Base-by-base conservation (phyloP, 2,888 invertebrate genomes). In the Amitus sp. region DNA sequence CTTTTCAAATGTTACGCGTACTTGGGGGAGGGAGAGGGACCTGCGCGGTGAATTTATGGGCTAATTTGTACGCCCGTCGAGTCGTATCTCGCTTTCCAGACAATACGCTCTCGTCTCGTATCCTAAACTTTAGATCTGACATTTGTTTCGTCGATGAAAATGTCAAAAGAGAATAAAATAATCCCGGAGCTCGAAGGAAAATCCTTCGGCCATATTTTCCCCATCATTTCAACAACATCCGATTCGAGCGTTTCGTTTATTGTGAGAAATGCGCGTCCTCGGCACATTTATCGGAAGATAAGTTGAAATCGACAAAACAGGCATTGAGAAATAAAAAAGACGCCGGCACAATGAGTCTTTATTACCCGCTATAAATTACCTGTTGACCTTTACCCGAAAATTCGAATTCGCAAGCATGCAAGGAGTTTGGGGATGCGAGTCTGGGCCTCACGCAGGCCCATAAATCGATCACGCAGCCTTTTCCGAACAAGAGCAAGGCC, bases 101-200 rank as follows among this genome's bases (percentile, higher is more conserved):
- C 62, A 65, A 62, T 65, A 54, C 59, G 65, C 59, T 47, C 50
- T 62, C 65, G 65, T 65, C 62, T 62, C 59, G 62, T 62, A 65
- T 65, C 65, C 59, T 65, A 65, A 65, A 65, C 62, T 62, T 65
- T 59, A 62, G 65, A 65, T 65, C 62, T 62, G 65, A 59, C 65
- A 65, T 65, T 65, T 65, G 52, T 58, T 47, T 53, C 53, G 59
- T 65, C 62, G 65, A 65, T 65, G 51, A 65, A 59, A 65, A 65
- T 65, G 65, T 65, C 65, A 65, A 65, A 65, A 65, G 45, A 56
- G 62, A 62, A 59, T 62, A 47, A 65, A 49, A n/a, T n/a, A 42
- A 42, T 23, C 23, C 3, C 23, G 23, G 4, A 23, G 3, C 7
- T 23, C 23, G 23, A n/a, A n/a, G n/a, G n/a, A n/a, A n/a, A n/a